Evolutionary conservation across 1,140 invertebrate genomes (phyloP).

Genomic region (Trichonephila clavipes): DNA sequence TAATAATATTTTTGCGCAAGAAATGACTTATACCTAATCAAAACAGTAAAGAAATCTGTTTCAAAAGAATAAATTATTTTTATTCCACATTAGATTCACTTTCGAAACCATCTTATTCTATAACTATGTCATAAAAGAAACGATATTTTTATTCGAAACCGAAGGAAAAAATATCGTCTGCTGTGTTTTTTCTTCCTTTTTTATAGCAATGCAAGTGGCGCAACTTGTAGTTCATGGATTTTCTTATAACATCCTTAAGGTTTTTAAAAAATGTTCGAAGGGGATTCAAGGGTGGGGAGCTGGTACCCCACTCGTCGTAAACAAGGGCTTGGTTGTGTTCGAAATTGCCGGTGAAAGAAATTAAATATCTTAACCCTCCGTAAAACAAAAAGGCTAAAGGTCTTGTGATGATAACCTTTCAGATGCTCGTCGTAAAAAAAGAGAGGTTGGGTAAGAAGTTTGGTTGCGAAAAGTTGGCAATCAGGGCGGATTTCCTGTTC

Average conservation of each 20-base stretch:
- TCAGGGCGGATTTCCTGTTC: constrained; percentile 26
- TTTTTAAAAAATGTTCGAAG: background rate
- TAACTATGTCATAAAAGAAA: background rate
- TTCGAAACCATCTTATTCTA: background rate
- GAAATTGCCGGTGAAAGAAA: constrained; percentile 44
- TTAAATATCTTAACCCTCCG: constrained; percentile 47
- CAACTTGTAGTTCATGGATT: background rate
- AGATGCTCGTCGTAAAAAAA: constrained; percentile 24
- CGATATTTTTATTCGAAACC: too few species aligned
- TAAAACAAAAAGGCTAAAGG: constrained; percentile 28
- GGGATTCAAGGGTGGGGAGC: background rate
- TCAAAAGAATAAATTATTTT: background rate
- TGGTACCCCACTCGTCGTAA: background rate
- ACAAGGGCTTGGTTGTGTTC: constrained; percentile 57
- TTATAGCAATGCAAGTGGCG: background rate
- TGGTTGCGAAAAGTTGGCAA: constrained; percentile 10
- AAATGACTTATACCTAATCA: background rate
- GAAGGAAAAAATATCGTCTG: background rate
- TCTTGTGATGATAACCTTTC: constrained; percentile 56
- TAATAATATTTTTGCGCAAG: background rate
- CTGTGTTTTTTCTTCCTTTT: background rate
- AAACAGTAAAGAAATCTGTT: background rate
- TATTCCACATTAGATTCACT: background rate
- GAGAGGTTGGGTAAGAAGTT: background rate
- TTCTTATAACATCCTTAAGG: constrained; percentile 15